These are phyloP conservation scores for Atethmia centrago DNA, from an alignment of 2,888 invertebrate genomes.

Conservation along the genomic window DNA sequence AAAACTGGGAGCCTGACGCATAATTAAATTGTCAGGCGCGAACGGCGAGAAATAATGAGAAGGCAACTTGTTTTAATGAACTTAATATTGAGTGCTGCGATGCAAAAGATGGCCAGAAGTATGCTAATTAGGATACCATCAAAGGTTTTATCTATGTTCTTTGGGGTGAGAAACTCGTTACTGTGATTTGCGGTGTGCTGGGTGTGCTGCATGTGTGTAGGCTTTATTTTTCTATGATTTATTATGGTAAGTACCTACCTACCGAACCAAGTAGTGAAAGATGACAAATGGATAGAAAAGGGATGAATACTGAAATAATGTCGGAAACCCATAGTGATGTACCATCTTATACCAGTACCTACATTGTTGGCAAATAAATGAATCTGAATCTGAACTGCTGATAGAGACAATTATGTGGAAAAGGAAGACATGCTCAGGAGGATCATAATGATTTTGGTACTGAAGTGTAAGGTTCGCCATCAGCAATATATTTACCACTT, in stretches of 20 bases:
- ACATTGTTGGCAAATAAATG: no score
- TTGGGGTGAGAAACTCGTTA: background rate
- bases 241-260: background rate
- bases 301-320: no score
- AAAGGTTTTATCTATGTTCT: conserved; percentile 28
- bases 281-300: no score
- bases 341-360: no score
- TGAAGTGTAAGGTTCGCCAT: background rate
- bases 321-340: no score
- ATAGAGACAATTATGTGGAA: background rate
- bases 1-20: conserved; percentile 1
- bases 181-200: conserved; percentile 1
- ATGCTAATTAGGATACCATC: conserved; percentile 55
- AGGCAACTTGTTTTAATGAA: conserved; percentile 59
- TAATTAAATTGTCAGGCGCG: conserved; percentile 56
- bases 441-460: background rate
- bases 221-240: background rate
- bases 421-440: background rate
- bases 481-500: background rate
- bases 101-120: conserved; percentile 29
- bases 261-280: no score
- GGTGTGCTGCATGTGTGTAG: conserved; percentile 10
- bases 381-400: no score
- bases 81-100: conserved; percentile 39
- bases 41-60: conserved; percentile 61